Base-by-base conservation (phyloP, 2,797 vertebrate species). In the Ctenopoma multispine region DNA sequence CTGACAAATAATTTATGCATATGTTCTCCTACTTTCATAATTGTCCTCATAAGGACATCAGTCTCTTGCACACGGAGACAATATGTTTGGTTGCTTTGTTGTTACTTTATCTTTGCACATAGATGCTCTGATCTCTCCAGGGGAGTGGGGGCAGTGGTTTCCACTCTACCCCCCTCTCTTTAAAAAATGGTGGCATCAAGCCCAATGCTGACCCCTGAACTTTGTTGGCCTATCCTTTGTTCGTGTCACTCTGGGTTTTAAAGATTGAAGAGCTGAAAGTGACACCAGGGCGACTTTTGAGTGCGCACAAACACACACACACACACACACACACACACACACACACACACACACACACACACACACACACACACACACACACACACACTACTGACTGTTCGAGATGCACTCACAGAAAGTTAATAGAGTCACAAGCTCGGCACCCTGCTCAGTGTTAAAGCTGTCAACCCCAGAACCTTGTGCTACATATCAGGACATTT, bases 401-500 rank as follows among this genome's bases (percentile, higher is more conserved):
- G 58, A 69, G 85, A 89, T 88, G 79, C 78, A 77, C 83, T 88
- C 56, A 31, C 55, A 34, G 72, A 77, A 80, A 89, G 79, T 88
- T 93, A 92, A 93, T 92, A 92, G 90, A 93, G 91, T 91, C 83
- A 88, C 91, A 82, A 88, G 84, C 86, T 79, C 20, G 62, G 81
- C 82, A 72, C 89, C 85, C 87, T 68, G 84, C 83, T 87, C 85
- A 86, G 90, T 87, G 89, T 91, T 91, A 87, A 89, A 93, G 90
- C 92, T 89, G 91, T 94, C 91, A 92, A 78, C 91, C 83, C 83
- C 81, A 7, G 71, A 72, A 87, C 84, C 82, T 75, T 81, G 83
- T 84, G 80, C 84, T 71, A 82, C 92, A 92, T 93, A 90, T 94
- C 90, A 86, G 90, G 89, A 92, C 93, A 91, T 95, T 93, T 92